phyloP scores from a whole-genome alignment of 2,797 vertebrate genomes.

The Hydrophis major region DNA sequence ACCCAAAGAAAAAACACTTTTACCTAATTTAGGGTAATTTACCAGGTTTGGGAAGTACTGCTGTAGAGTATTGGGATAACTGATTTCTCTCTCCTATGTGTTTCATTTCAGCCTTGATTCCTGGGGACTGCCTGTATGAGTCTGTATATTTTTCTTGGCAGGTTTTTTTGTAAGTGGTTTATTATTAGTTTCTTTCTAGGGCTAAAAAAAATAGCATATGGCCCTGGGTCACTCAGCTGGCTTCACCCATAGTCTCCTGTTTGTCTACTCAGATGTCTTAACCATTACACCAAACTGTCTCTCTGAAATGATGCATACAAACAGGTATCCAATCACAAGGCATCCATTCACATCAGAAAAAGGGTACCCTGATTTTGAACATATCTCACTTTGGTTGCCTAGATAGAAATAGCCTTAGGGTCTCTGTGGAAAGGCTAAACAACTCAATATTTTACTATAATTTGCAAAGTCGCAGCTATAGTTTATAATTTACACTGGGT shows the following conservation, averaged over 20 bases:
- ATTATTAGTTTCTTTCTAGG: neutral
- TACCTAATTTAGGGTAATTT: neutral
- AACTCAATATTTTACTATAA: neutral
- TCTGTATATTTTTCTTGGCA: neutral
- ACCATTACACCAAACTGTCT: neutral
- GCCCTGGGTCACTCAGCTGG: neutral
- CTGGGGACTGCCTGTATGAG: neutral
- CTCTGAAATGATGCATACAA: neutral
- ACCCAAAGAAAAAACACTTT: neutral
- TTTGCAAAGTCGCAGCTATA: neutral
- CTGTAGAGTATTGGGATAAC: neutral
- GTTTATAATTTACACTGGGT: neutral
- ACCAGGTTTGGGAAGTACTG: neutral
- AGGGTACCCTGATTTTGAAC: neutral
- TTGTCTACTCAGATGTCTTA: neutral
- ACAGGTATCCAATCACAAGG: neutral
- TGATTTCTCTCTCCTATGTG: fast-evolving
- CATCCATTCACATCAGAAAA: neutral
- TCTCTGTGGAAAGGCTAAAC: neutral
- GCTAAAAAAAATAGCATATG: neutral
- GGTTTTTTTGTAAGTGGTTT: neutral
- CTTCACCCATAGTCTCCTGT: neutral
- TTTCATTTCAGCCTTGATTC: neutral
- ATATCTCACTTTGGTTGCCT: neutral
- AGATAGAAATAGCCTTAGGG: neutral